Percentiles rank a stretch among this genome's conserved stretches.
Evolutionary conservation across 2,113 vertebrate genomes (phyloP).

Genomic region (Menidia beryllina): DNA sequence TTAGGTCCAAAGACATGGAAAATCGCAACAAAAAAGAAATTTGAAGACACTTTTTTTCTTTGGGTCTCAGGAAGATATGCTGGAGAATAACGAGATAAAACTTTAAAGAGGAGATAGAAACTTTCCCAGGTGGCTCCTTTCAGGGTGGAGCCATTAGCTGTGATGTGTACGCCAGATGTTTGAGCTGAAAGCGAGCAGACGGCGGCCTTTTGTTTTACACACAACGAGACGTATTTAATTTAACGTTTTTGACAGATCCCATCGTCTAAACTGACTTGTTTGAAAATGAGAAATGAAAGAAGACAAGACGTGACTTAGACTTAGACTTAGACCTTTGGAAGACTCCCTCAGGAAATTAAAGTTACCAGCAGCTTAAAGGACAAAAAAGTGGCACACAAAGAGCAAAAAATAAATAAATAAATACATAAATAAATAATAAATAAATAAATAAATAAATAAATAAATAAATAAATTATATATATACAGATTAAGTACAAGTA

Average conservation of each 20-base stretch:
- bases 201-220: slow-evolving; percentile 1
- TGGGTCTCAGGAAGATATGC: too few relatives aligned
- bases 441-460: too few relatives aligned
- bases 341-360: too few relatives aligned
- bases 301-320: neutral
- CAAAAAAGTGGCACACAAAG: too few relatives aligned
- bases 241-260: neutral
- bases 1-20: too few relatives aligned
- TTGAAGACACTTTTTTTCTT: too few relatives aligned
- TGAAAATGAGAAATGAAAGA: neutral
- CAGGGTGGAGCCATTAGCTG: neutral
- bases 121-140: slow-evolving; percentile 4
- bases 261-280: neutral
- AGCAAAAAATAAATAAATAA: too few relatives aligned
- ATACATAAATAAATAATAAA: too few relatives aligned
- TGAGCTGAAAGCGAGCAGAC: slow-evolving; percentile 7
- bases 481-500: too few relatives aligned
- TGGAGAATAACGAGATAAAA: neutral
- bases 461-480: too few relatives aligned
- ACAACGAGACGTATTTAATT: neutral
- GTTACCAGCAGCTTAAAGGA: too few relatives aligned
- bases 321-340: neutral
- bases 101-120: neutral
- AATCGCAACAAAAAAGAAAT: too few relatives aligned
- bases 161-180: slow-evolving; percentile 11